Base-by-base conservation (phyloP, 2,113 vertebrate species). In the Poeciliopsis turrubarensis region DNA sequence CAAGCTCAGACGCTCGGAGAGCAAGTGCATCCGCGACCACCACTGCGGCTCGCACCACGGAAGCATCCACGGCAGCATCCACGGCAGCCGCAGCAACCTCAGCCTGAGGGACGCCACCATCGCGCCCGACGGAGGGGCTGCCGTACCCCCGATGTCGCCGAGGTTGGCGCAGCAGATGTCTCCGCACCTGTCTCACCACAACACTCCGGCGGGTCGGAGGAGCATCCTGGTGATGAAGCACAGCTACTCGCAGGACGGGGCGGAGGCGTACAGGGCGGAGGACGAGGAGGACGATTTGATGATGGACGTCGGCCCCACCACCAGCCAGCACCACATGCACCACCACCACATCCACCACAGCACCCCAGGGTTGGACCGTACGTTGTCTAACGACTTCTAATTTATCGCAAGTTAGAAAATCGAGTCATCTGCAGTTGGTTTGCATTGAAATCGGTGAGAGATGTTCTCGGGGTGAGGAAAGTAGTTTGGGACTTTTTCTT, bases 211-310 rank as follows among this genome's bases (percentile, higher is more conserved):
- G 65, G 95, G 94, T 89, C 95, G 95, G 37, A 95, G 97, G 81
- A 98, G 95, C 84, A 97, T 98, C 81, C 92, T 98, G 51, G 96
- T 99, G 87, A 98, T 99, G 97, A 99, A 97, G 93, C 97, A 98
- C 93, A 98, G 94, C 90, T 98, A 97, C 83, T 97, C 96, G 10
- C 96, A 98, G 75, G 97, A 98, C n/a, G 96, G 94, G n/a, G 94
- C 94, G 0, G 96, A 97, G 15, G 90, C 93, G 65, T 97, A 96
- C 64, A 95, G 97, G 78, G 93, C 94, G 92, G 97, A 98, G 0
- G 97, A 80, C 0, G 77, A 97, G 19, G 87, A 90, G 14, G 90
- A 91, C 7, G 85, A 88, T 44, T 64, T 89, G 60, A 86, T 91
- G 93, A 94, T 97, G 10, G 96, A 97, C 79, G 96, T 96, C 73